Evolutionary conservation across 2,113 vertebrate species (phyloP), one percentile per base, ranked within the genome.

Genomic region (Oceanites oceanicus): DNA sequence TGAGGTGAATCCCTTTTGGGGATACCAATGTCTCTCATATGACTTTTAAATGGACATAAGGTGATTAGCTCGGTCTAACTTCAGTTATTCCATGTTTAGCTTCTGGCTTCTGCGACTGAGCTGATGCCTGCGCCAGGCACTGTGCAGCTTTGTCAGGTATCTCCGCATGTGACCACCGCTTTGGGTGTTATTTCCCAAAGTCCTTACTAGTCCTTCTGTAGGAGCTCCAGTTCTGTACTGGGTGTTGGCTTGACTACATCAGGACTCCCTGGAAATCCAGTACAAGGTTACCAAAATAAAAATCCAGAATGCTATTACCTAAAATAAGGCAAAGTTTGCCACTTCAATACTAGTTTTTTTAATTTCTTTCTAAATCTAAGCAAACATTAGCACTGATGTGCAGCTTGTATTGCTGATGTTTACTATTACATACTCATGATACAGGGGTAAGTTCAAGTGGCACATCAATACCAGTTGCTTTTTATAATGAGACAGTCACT

Each of bases 401-500:
- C 34, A 73, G 11, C 56, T 80, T 86, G 3, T 50, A 42, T 74
- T 80, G 42, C 36, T 92, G 73, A 47, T 53, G 36, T 89, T 93
- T 90, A 30, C 47, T 82, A 44, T 47, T 44, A 74, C 30, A 84
- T n/a, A 27, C 27, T 96, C 21, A 27, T 72, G 86, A 50, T 76
- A 88, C 8, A 44, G 53, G 89, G 32, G 80, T 86, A 97, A 93
- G 72, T 97, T 97, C 93, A 95, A 97, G 70, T 76, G 52, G 63
- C 38, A 90, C 17, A 93, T 96, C 76, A 94, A 94, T 97, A 95
- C 30, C 61, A 95, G 67, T 11, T 47, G 40, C 40, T 93, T 80
- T 97, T 92, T 92, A 79, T 95, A 97, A 97, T 94, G 68, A 96
- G 76, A 86, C 22, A 96, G 42, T 94, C 93, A 96, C 38, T 93